Percentiles rank a stretch among this genome's conserved stretches.
Conservation (phyloP, 2,797 vertebrate species). For the Tokudaia muenninki region DNA sequence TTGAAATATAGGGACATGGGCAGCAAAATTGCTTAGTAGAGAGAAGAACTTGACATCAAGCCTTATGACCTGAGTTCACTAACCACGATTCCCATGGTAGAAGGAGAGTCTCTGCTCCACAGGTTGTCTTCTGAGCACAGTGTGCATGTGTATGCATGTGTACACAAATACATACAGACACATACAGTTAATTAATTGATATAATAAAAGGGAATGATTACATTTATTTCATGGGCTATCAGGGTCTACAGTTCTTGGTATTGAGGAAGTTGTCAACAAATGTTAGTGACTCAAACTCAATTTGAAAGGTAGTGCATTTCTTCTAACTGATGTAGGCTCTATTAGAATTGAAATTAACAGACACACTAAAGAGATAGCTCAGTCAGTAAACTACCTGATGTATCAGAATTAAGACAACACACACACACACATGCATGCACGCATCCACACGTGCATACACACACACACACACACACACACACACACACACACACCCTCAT, state of each 20-base stretch:
- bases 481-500: not conserved
- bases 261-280: not conserved
- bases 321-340: not conserved
- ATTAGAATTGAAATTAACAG: not conserved
- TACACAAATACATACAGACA: not conserved
- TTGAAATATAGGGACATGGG: not conserved
- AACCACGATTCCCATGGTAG: not conserved
- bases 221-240: not conserved
- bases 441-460: no score
- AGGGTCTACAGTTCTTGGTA: not conserved
- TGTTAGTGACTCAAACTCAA: not conserved
- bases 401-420: not conserved
- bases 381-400: not conserved
- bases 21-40: not conserved
- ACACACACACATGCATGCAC: no score
- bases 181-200: not conserved
- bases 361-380: not conserved
- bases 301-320: not conserved
- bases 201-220: not conserved
- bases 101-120: not conserved
- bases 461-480: not conserved
- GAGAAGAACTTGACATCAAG: not conserved
- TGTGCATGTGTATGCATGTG: not conserved
- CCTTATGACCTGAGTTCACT: not conserved
- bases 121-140: not conserved